Base-by-base conservation (phyloP, 2,113 vertebrate species). In the Proterorhinus semilunaris region DNA sequence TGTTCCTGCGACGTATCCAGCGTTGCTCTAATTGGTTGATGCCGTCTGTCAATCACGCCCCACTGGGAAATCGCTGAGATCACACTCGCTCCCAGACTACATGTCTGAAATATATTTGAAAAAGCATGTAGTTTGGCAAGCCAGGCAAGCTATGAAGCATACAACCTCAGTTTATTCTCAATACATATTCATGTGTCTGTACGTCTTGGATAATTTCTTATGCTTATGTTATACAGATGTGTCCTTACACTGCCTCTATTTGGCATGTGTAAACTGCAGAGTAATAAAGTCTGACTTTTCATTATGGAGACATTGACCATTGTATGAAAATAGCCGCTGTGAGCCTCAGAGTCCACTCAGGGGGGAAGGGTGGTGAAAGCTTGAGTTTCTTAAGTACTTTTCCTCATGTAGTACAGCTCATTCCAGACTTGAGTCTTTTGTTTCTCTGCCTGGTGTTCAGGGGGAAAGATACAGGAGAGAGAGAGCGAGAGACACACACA, bases 321-420 rank as follows among this genome's bases (percentile, higher is more conserved):
- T 71, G 62, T 72, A 74, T 71, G 50, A 62, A 69, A 79, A 64
- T 48, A 13, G 44, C 52, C 36, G 36, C 57, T 44, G 6, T 57
- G 42, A 61, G 57, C 57, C 57, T 42, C 16, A 16, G 12, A 68
- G 17, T 53, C 52, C 51, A 69, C 70, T 72, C 65, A 16, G 36
- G 64, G 57, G 50, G 70, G 55, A 75, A 77, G 68, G 77, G 66
- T 59, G 83, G 58, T 64, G 69, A 75, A 69, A 63, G 73, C 52
- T 66, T 62, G 17, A 52, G 66, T 78, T 77, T 79, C 66, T 68
- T 81, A 80, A 83, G 67, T 76, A 72, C 59, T 84, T 86, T 87
- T 78, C 79, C 80, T 68, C 50, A 27, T 74, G 77, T 75, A 69
- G 59, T 69, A 74, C 55, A 68, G 53, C 76, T 74, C 76, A 74